These are phyloP conservation scores for Tillus elongatus DNA, from an alignment of 2,888 invertebrate species.

Conservation along the genomic window DNA sequence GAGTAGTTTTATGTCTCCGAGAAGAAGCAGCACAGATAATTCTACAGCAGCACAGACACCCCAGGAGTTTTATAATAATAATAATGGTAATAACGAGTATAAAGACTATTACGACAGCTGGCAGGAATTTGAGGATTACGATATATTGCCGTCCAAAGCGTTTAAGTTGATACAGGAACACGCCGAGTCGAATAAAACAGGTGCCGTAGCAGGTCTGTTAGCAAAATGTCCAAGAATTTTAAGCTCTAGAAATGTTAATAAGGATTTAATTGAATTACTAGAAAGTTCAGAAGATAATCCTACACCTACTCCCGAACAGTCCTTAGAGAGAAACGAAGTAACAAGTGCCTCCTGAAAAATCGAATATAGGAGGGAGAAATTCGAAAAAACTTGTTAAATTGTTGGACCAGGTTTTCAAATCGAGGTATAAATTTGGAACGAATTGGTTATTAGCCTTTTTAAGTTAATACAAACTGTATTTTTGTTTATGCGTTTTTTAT, in stretches of 20 bases:
- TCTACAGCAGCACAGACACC: conserved; percentile 45
- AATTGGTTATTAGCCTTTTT: conserved; percentile 16
- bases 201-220: conserved; percentile 44
- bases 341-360: conserved; percentile 32
- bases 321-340: conserved; percentile 31
- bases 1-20: conserved; percentile 33
- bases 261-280: conserved; percentile 42
- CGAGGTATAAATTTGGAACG: conserved; percentile 19
- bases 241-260: conserved; percentile 50
- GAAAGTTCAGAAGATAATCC: conserved; percentile 28
- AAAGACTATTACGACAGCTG: conserved; percentile 49
- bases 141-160: conserved; percentile 50
- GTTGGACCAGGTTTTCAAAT: conserved; percentile 18
- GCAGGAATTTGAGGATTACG: conserved; percentile 39
- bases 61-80: conserved; percentile 41
- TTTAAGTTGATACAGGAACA: conserved; percentile 49
- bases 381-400: background rate
- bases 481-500: conserved; percentile 27
- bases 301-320: conserved; percentile 25
- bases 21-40: conserved; percentile 37
- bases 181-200: conserved; percentile 34
- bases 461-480: background rate
- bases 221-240: conserved; percentile 55
- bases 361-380: conserved; percentile 15
- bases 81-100: conserved; percentile 47